These are phyloP conservation scores for Tamandua tetradactyla DNA, from an alignment of 2,797 vertebrate species.

Conservation along the genomic window DNA sequence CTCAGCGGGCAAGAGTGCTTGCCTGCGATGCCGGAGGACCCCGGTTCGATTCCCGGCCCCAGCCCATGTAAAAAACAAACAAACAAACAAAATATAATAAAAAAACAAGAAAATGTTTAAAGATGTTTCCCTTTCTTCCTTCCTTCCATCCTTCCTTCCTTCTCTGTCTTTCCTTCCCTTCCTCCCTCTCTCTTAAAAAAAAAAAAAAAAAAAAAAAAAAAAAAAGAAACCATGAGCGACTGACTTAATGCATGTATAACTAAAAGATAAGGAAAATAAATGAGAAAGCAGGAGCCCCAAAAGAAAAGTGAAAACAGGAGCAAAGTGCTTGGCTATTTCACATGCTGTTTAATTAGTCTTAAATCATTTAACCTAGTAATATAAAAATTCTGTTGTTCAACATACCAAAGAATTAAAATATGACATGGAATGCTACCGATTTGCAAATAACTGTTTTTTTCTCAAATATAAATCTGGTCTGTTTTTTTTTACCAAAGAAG, in stretches of 20 bases:
- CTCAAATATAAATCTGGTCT: neutral
- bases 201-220: too few species aligned
- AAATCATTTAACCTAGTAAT: neutral
- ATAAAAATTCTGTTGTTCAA: neutral
- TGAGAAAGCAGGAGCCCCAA: neutral
- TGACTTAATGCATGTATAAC: neutral
- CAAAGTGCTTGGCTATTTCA: neutral
- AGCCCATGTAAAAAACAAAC: too few species aligned
- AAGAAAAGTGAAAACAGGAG: neutral
- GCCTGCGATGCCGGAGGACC: too few species aligned
- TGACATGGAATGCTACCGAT: neutral
- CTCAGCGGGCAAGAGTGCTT: too few species aligned
- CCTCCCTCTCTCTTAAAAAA: too few species aligned
- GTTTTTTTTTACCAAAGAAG: neutral
- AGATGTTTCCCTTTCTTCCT: too few species aligned
- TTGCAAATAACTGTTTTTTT: neutral
- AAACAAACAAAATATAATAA: too few species aligned
- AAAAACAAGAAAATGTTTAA: too few species aligned
- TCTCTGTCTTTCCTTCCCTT: too few species aligned
- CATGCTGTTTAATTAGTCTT: neutral
- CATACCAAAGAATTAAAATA: constrained; percentile 2
- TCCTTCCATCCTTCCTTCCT: too few species aligned
- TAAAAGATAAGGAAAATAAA: neutral
- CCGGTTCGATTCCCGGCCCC: too few species aligned
- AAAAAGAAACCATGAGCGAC: neutral